These are phyloP conservation scores for Latrodectus geometricus DNA, from an alignment of 1,140 invertebrate genomes.

Conservation along the genomic window DNA sequence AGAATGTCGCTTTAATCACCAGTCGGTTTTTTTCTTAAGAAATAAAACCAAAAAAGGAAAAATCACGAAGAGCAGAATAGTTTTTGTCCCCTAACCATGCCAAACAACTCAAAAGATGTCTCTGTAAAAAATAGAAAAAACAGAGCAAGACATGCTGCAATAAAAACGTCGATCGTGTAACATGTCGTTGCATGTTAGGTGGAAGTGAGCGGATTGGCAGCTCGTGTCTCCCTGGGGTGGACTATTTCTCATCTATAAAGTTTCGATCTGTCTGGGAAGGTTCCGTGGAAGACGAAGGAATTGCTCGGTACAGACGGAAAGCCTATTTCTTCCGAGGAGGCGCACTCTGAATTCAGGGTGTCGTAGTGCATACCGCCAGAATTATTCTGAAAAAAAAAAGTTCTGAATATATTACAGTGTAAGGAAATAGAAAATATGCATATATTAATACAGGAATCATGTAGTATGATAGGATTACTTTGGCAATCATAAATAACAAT, in stretches of 20 bases:
- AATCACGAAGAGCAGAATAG: neutral
- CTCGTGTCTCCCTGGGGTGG: neutral
- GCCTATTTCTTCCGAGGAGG: constrained; percentile 47
- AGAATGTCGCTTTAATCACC: too few relatives aligned
- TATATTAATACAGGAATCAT: neutral
- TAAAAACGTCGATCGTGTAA: too few relatives aligned
- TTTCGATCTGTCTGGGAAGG: constrained; percentile 45
- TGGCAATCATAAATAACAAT: too few relatives aligned
- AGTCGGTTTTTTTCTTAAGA: too few relatives aligned
- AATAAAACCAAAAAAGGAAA: neutral
- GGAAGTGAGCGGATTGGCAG: neutral
- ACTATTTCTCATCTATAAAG: constrained; percentile 20
- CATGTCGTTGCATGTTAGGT: too few relatives aligned
- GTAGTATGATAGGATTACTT: too few relatives aligned
- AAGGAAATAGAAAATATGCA: neutral
- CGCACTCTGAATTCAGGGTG: constrained; percentile 46
- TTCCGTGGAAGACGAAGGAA: constrained; percentile 50
- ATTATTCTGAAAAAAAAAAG: constrained; percentile 43
- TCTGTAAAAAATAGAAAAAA: too few relatives aligned
- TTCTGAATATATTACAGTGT: neutral
- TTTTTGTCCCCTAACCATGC: neutral
- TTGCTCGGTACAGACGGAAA: constrained; percentile 51
- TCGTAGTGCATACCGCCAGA: constrained; percentile 49
- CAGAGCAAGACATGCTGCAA: too few relatives aligned
- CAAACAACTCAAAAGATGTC: neutral